phyloP scores from a whole-genome alignment of 2,113 vertebrate species.

The Gavia stellata region DNA sequence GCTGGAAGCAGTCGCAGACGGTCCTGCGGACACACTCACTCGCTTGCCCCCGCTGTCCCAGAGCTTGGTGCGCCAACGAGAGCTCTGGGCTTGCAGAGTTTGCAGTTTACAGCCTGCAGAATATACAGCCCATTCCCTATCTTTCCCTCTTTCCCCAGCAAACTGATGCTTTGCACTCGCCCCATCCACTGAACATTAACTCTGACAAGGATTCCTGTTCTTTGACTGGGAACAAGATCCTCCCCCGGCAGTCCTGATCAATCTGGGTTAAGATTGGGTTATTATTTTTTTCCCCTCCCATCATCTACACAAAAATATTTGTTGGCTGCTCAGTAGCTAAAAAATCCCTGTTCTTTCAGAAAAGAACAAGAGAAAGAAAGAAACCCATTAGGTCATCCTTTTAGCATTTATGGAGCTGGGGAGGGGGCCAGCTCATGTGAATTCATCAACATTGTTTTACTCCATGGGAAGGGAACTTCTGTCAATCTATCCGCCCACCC shows the following conservation, averaged over 20 bases:
- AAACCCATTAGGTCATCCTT: background rate
- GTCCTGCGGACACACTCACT: background rate
- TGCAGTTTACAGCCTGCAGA: background rate
- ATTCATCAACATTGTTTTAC: slow-evolving; percentile 3
- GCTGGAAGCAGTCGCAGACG: background rate
- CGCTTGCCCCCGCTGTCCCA: background rate
- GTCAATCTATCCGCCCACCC: background rate
- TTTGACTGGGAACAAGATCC: background rate
- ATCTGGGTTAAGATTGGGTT: background rate
- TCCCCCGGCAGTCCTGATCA: background rate
- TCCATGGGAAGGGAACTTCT: background rate
- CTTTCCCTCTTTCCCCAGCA: background rate
- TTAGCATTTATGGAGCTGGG: background rate
- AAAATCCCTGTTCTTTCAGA: background rate
- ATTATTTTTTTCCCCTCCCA: background rate
- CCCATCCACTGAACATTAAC: background rate
- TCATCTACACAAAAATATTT: background rate
- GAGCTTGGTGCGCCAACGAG: background rate
- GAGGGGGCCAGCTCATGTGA: background rate
- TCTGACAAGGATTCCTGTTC: background rate
- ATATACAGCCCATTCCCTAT: background rate
- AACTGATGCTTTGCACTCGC: background rate
- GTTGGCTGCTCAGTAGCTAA: background rate
- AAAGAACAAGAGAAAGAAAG: background rate
- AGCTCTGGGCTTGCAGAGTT: background rate